phyloP scores from a whole-genome alignment of 2,888 invertebrate genomes.

The Lysandra coridon region DNA sequence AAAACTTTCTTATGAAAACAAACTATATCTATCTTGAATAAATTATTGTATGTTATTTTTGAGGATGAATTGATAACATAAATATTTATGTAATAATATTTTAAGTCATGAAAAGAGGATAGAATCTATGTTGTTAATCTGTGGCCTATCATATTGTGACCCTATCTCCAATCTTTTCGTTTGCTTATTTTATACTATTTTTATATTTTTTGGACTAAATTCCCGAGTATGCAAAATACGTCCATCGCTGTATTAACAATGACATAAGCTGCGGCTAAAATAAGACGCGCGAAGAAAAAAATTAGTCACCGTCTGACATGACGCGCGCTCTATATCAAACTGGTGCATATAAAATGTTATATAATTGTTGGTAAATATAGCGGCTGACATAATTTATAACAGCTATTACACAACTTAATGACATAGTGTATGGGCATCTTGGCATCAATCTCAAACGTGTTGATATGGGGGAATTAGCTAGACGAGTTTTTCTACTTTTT shows the following conservation, averaged over 20 bases:
- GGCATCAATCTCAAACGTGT: not conserved
- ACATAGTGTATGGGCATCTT: not conserved
- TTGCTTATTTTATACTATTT: not conserved
- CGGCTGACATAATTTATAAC: slow-evolving; percentile 14
- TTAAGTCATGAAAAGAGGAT: too few species aligned
- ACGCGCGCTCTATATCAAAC: slow-evolving; percentile 13
- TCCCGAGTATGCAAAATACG: not conserved
- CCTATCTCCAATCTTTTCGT: not conserved
- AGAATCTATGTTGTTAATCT: too few species aligned
- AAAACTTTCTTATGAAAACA: too few species aligned
- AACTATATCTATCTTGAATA: too few species aligned
- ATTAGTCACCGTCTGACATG: slow-evolving; percentile 3
- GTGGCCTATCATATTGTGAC: too few species aligned
- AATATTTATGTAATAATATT: too few species aligned
- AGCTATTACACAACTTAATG: not conserved
- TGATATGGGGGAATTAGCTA: not conserved
- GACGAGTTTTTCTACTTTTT: not conserved
- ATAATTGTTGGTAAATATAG: slow-evolving; percentile 15
- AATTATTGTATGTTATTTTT: too few species aligned
- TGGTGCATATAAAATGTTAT: not conserved
- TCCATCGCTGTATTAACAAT: slow-evolving; percentile 12
- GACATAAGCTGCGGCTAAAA: slow-evolving; percentile 14
- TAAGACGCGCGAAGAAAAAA: slow-evolving; percentile 3
- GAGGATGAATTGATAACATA: too few species aligned
- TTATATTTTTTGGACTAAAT: not conserved